Evolutionary conservation across 1,140 invertebrate species (phyloP), one percentile per base, ranked within the genome.

Genomic region (Papilio aristodemus): DNA sequence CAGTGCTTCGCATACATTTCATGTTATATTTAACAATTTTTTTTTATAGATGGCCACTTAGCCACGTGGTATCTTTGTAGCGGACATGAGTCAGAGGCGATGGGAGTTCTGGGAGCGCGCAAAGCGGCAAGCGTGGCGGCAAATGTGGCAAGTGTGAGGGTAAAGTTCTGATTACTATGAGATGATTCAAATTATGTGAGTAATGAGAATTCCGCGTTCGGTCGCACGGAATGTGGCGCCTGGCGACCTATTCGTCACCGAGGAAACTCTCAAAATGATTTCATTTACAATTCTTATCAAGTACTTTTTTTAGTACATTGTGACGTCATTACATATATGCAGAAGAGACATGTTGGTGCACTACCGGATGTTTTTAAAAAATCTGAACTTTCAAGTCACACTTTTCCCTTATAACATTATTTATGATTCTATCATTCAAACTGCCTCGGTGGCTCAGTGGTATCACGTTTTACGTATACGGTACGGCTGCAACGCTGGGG

Each of bases 131-230:
- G 7, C 43, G 19, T n/a, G n/a, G n/a, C n/a, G n/a, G n/a, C n/a
- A n/a, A n/a, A n/a, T n/a, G n/a, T n/a, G n/a, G n/a, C n/a, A n/a
- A n/a, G n/a, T n/a, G 14, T 19, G 19, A 10, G 17, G 9, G 19
- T 9, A 0, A 10, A 9, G 46, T 19, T 54, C 19, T 54, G 10
- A 13, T 54, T 19, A 54, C 43, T 54, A 25, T 14, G 19, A 54
- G 46, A 54, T 54, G 46, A 54, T 19, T 54, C 46, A 54, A 54
- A 46, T 11, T 11, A 11, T 22, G 46, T 54, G 46, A 22, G 46
- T 25, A 54, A 54, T 19, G 19, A 54, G 6, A 54, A 54, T 54
- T 54, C 46, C 46, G 10, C 19, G 17, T 22, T 25, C 17, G 9
- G 9, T 17, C 1, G 17, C 43, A 6, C 43, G 17, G 14, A 46